Evolutionary conservation across 53 echinoderm and acorn worm genomes (phyloP).

Genomic region (Temnopleurus reevesii): DNA sequence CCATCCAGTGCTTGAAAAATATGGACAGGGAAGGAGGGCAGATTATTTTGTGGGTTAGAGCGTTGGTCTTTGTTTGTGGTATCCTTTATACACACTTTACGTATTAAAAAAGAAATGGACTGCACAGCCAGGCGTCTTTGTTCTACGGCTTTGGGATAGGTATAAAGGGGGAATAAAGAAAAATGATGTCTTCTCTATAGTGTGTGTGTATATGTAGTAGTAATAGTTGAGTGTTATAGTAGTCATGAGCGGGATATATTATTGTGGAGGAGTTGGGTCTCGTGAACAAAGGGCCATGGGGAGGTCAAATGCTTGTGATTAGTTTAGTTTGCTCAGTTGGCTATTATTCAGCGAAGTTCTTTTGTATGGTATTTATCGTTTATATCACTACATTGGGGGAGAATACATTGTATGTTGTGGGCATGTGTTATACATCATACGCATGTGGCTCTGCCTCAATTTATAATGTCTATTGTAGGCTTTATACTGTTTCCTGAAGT

Average conservation of each 20-base stretch:
- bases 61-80: slow-evolving; percentile 44
- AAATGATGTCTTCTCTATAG: background rate
- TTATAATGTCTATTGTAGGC: background rate
- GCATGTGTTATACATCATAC: background rate
- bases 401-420: background rate
- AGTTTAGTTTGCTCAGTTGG: slow-evolving; percentile 32
- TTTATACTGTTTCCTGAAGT: background rate
- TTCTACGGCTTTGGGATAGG: slow-evolving; percentile 31
- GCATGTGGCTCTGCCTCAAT: background rate
- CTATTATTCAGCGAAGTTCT: background rate
- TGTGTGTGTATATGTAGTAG: background rate
- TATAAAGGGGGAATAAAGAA: slow-evolving; percentile 31
- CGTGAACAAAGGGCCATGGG: slow-evolving; percentile 22
- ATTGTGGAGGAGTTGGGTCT: background rate
- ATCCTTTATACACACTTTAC: slow-evolving; percentile 20
- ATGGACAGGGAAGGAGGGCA: too few relatives aligned
- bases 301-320: slow-evolving; percentile 54
- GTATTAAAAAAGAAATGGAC: slow-evolving; percentile 34
- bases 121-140: slow-evolving; percentile 2
- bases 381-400: slow-evolving; percentile 2
- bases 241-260: background rate
- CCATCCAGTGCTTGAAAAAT: too few relatives aligned
- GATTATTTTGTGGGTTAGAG: background rate
- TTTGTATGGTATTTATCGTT: background rate
- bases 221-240: background rate